Percentiles rank a stretch among this genome's conserved stretches.
Conservation (phyloP, 92 coral and sea anemone genomes). For the Pocillopora meandrina region DNA sequence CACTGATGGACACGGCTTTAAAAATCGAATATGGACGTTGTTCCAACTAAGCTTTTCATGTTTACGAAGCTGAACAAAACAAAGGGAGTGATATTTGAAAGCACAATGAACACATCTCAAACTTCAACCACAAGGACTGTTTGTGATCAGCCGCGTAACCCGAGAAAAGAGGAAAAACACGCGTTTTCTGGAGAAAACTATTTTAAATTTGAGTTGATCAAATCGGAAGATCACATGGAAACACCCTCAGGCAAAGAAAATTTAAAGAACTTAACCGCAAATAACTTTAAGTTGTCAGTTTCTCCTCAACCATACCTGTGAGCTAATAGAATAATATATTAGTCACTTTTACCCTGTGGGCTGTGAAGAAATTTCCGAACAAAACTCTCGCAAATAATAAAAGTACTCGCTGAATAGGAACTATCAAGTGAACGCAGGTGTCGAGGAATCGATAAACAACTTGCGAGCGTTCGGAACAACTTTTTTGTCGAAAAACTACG, state of each 20-base stretch:
- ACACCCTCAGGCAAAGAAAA: conserved; percentile 14
- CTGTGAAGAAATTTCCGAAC: neutral
- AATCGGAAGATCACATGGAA: conserved; percentile 4
- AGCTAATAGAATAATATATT: neutral
- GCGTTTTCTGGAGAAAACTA: neutral
- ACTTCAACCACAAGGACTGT: no score
- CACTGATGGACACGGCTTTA: no score
- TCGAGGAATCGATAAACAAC: neutral
- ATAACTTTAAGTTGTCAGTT: neutral
- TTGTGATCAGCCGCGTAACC: neutral
- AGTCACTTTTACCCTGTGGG: neutral
- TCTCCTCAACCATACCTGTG: neutral
- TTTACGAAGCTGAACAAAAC: neutral
- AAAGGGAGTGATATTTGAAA: neutral
- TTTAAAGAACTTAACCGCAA: conserved; percentile 1
- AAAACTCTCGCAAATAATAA: neutral
- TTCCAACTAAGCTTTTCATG: neutral
- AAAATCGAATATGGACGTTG: neutral
- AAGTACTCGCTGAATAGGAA: neutral
- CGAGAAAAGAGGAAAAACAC: neutral
- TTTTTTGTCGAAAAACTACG: neutral
- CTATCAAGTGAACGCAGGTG: neutral
- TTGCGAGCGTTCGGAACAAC: neutral
- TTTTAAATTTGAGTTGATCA: neutral
- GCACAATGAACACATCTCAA: no score